Percentiles rank a stretch among this genome's conserved stretches.
Conservation (phyloP, 2,797 vertebrate genomes). For the Australoheros facetus region DNA sequence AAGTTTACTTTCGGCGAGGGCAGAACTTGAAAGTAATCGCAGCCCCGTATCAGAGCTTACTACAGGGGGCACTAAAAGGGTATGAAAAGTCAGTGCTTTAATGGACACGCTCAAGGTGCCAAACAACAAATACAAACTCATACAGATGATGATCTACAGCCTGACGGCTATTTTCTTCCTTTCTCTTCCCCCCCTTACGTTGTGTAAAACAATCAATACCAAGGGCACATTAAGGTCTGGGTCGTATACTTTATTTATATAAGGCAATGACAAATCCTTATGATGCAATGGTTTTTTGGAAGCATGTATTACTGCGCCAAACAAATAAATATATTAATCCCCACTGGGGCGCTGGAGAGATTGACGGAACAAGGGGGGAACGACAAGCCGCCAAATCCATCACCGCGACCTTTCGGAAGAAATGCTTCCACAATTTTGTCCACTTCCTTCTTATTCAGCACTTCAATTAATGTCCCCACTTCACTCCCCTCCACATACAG, state of each 20-base stretch:
- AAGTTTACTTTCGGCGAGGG: slow-evolving; percentile 68
- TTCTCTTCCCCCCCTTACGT: slow-evolving; percentile 11
- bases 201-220: slow-evolving; percentile 80
- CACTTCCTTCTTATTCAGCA: slow-evolving; percentile 77
- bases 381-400: slow-evolving; percentile 77
- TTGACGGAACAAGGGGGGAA: slow-evolving; percentile 72
- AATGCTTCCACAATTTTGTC: slow-evolving; percentile 72
- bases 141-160: slow-evolving; percentile 75
- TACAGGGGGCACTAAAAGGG: slow-evolving; percentile 68
- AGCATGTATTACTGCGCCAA: slow-evolving; percentile 64
- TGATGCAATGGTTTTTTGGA: slow-evolving; percentile 76
- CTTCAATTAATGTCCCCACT: slow-evolving; percentile 74
- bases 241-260: slow-evolving; percentile 81
- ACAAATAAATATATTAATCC: slow-evolving; percentile 74
- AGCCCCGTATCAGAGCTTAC: slow-evolving; percentile 38
- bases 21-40: slow-evolving; percentile 64
- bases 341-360: slow-evolving; percentile 63
- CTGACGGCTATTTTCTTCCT: slow-evolving; percentile 58
- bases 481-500: slow-evolving; percentile 51
- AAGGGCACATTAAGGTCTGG: slow-evolving; percentile 80
- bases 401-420: slow-evolving; percentile 76
- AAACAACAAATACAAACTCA: slow-evolving; percentile 75
- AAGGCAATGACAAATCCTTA: slow-evolving; percentile 80
- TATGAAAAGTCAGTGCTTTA: slow-evolving; percentile 73
- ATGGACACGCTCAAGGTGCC: slow-evolving; percentile 69